These are phyloP conservation scores for Drosophila paulistorum DNA, from an alignment of 1,140 invertebrate species.

Conservation along the genomic window DNA sequence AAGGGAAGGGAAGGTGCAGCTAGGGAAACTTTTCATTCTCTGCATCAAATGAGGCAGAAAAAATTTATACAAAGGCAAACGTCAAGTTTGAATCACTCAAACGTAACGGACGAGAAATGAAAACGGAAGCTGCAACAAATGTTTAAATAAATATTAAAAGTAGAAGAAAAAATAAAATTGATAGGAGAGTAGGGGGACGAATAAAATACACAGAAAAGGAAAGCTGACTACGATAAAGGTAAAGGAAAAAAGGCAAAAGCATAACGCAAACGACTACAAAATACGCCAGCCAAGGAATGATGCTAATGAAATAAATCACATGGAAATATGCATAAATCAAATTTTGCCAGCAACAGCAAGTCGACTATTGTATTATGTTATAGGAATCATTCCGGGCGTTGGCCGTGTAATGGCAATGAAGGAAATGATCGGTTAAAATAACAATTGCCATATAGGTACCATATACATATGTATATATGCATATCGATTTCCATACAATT, in stretches of 20 bases:
- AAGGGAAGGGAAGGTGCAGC: slow-evolving; percentile 16
- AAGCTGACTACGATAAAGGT: slow-evolving; percentile 19
- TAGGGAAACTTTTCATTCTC: slow-evolving; percentile 77
- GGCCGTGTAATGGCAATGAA: slow-evolving; percentile 60
- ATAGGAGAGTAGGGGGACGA: slow-evolving; percentile 31
- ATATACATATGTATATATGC: not conserved
- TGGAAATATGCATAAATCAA: slow-evolving; percentile 82
- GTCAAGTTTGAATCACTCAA: slow-evolving; percentile 81
- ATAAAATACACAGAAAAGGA: slow-evolving; percentile 45
- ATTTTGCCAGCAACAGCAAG: slow-evolving; percentile 56
- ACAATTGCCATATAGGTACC: slow-evolving; percentile 41
- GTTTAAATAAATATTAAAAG: slow-evolving; percentile 82
- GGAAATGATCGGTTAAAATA: slow-evolving; percentile 81
- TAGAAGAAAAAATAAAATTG: slow-evolving; percentile 10
- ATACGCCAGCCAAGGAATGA: slow-evolving; percentile 33
- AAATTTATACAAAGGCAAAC: slow-evolving; percentile 79
- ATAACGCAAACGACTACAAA: not conserved
- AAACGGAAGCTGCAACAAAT: slow-evolving; percentile 80
- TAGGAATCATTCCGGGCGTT: slow-evolving; percentile 19
- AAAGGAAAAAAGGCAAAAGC: slow-evolving; percentile 5
- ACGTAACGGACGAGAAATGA: slow-evolving; percentile 80
- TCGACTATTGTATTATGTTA: not conserved
- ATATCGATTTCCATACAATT: slow-evolving; percentile 80
- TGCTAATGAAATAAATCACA: slow-evolving; percentile 82
- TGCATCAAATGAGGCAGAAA: slow-evolving; percentile 79